A percentile compares a stretch with the other conserved stretches of the same genome.
These are phyloP conservation scores for Virgularia gustaviana DNA, from an alignment of 92 coral and sea anemone species.

Conservation along the genomic window DNA sequence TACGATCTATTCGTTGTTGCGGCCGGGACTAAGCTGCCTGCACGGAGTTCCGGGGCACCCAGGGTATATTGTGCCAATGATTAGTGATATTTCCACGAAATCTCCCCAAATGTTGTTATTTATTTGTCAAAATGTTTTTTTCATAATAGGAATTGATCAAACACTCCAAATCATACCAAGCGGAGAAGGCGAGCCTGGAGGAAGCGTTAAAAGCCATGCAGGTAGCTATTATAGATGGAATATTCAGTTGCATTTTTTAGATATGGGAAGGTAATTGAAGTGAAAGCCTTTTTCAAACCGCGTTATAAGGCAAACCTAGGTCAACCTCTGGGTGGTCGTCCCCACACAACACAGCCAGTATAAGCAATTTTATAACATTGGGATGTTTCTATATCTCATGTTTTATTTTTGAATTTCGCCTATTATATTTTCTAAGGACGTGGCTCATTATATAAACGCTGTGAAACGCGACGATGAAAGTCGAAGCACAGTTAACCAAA, in stretches of 20 bases:
- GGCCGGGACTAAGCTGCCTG: too few species aligned
- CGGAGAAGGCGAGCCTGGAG: constrained; percentile 81
- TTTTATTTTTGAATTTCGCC: too few species aligned
- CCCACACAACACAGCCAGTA: too few species aligned
- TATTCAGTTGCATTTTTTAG: not conserved
- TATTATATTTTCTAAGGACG: constrained; percentile 67
- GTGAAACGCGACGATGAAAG: constrained; percentile 95
- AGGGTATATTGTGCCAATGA: not conserved
- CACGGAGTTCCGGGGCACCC: too few species aligned
- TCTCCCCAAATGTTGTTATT: not conserved
- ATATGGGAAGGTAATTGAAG: not conserved
- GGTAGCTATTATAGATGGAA: constrained; percentile 39
- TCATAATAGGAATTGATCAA: constrained; percentile 72
- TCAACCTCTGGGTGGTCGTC: too few species aligned
- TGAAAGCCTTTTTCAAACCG: not conserved
- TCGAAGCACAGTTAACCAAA: constrained; percentile 74
- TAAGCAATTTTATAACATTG: not conserved
- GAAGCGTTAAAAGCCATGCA: constrained; percentile 85
- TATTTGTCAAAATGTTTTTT: not conserved
- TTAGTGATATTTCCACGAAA: not conserved
- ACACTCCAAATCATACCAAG: constrained; percentile 75
- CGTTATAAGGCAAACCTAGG: too few species aligned
- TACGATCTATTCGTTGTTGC: too few species aligned
- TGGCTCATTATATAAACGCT: constrained; percentile 85
- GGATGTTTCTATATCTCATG: not conserved